Percentiles rank a stretch among this genome's conserved stretches.
phyloP scores from a whole-genome alignment of 2,888 invertebrate genomes.

The Brachynemurus nebulosus region DNA sequence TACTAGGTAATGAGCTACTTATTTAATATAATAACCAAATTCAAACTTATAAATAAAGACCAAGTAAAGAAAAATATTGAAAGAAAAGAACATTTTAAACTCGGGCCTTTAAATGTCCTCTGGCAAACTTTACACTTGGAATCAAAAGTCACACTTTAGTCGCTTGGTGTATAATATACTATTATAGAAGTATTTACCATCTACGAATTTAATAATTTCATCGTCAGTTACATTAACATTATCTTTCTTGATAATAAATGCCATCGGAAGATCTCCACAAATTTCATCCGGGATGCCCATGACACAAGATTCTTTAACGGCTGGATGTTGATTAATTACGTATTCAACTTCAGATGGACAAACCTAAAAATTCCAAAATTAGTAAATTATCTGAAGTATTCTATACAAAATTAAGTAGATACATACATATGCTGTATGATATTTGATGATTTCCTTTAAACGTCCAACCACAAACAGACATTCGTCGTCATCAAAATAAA shows the following conservation, averaged over 20 bases:
- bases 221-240: background rate
- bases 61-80: no score
- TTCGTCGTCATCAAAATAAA: background rate
- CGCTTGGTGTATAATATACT: no score
- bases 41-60: no score
- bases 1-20: no score
- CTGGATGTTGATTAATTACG: background rate
- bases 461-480: background rate
- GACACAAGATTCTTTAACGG: background rate
- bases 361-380: background rate
- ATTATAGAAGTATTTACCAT: background rate
- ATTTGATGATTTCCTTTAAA: background rate
- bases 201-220: background rate
- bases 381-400: background rate
- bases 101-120: no score
- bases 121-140: no score
- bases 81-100: no score
- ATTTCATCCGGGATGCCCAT: background rate
- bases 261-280: background rate
- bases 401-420: background rate
- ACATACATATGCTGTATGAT: no score
- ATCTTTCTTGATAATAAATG: background rate
- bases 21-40: no score
- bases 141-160: no score
- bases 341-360: background rate